Percentiles rank a stretch among this genome's conserved stretches.
Evolutionary conservation across 1,140 invertebrate genomes (phyloP).

Genomic region (Orchestia grillus): DNA sequence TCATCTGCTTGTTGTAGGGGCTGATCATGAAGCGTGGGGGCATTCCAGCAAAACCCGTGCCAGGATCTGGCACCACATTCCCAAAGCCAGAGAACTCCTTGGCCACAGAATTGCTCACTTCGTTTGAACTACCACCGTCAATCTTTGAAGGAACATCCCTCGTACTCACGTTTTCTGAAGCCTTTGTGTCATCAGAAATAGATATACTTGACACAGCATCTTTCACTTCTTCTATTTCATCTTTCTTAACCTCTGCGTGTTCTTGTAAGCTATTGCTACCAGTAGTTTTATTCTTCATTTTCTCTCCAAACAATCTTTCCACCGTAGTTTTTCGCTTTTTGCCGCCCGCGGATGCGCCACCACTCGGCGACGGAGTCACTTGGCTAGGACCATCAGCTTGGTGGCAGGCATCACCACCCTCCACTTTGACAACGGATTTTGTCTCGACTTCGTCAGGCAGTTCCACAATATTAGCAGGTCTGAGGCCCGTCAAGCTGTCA

Average conservation of each 20-base stretch:
- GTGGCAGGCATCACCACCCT: not conserved
- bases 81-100: not conserved
- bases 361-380: not conserved
- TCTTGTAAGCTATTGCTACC: not conserved
- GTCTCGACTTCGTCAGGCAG: conserved; percentile 9
- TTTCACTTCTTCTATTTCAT: conserved; percentile 11
- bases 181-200: not conserved
- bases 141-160: not conserved
- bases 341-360: not conserved
- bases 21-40: conserved; percentile 38
- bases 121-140: not conserved
- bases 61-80: not conserved
- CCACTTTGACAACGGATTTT: not conserved
- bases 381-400: not conserved
- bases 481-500: not conserved
- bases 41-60: not conserved
- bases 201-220: not conserved
- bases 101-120: not conserved
- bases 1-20: conserved; percentile 30
- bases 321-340: conserved; percentile 24
- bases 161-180: not conserved
- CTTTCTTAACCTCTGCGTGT: conserved; percentile 5
- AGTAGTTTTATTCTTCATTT: not conserved
- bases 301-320: not conserved
- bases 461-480: conserved; percentile 50